Percentiles rank a stretch among this genome's conserved stretches.
phyloP scores from a whole-genome alignment of 2,113 vertebrate species.

The Papio anubis region DNA sequence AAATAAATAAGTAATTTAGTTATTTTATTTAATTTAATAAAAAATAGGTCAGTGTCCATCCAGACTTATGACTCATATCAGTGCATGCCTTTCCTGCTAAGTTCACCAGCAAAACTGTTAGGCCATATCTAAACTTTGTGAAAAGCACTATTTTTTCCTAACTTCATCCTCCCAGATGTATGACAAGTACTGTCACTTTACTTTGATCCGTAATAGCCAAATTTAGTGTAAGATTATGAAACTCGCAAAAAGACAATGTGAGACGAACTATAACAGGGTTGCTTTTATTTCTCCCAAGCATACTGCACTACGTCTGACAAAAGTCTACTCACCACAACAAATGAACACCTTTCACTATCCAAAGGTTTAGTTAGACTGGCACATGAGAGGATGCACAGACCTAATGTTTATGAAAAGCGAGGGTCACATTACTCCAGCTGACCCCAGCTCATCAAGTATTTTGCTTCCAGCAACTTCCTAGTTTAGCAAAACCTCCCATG shows the following conservation, averaged over 20 bases:
- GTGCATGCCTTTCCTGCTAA: not conserved
- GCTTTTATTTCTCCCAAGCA: too few species aligned
- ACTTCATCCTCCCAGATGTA: not conserved
- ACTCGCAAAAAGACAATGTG: not conserved
- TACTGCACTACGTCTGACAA: not conserved
- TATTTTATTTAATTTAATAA: too few species aligned
- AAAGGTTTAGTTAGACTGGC: not conserved
- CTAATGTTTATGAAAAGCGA: not conserved
- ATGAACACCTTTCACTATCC: not conserved
- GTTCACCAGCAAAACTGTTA: not conserved
- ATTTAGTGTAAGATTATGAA: not conserved
- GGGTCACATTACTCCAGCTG: not conserved
- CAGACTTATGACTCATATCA: not conserved
- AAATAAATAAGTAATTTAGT: too few species aligned
- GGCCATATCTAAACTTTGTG: not conserved
- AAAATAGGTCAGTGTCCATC: not conserved
- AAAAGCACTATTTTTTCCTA: not conserved
- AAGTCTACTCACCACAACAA: not conserved
- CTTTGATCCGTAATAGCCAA: not conserved
- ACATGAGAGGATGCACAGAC: not conserved
- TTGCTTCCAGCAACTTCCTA: not conserved
- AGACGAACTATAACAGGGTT: not conserved
- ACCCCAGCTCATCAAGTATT: not conserved
- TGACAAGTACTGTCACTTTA: not conserved
- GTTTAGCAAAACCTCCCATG: not conserved